Conservation (phyloP, 2,113 vertebrate species). For the Ranitomeya imitator region DNA sequence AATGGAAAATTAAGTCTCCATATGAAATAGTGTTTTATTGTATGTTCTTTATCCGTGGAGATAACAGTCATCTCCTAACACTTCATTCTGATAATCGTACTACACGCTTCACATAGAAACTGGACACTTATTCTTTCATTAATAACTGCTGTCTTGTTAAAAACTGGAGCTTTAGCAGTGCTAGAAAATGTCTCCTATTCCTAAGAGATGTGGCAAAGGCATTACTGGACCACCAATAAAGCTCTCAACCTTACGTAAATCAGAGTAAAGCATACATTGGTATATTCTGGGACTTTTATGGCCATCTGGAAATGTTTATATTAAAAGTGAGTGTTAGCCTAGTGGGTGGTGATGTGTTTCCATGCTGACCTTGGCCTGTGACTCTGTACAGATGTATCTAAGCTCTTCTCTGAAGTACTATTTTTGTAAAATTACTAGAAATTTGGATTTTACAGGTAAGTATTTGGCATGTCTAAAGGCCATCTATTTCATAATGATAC, state of each 20-base stretch:
- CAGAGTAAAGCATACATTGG: conserved; percentile 13
- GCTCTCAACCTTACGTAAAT: conserved; percentile 26
- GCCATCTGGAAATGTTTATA: conserved; percentile 52
- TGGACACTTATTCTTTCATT: conserved; percentile 24
- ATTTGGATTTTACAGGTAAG: neutral
- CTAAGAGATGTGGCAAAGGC: conserved; percentile 7
- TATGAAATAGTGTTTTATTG: neutral
- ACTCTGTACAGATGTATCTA: neutral
- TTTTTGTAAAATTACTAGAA: neutral
- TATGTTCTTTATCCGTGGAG: conserved; percentile 17
- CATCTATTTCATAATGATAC: neutral
- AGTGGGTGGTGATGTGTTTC: neutral
- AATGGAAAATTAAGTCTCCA: conserved; percentile 15
- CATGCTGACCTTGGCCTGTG: neutral
- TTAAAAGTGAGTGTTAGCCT: neutral
- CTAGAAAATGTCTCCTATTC: conserved; percentile 8
- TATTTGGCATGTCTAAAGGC: neutral
- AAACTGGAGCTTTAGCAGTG: neutral
- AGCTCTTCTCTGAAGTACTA: neutral
- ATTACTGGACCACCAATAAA: conserved; percentile 59
- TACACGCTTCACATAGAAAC: neutral
- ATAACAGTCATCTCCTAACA: conserved; percentile 28
- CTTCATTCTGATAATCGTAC: conserved; percentile 14
- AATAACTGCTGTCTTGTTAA: conserved; percentile 9
- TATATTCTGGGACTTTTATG: neutral